Percentiles rank a stretch among this genome's conserved stretches.
phyloP scores from a whole-genome alignment of 2,797 vertebrate species.

The Yasuhikotakia modesta region DNA sequence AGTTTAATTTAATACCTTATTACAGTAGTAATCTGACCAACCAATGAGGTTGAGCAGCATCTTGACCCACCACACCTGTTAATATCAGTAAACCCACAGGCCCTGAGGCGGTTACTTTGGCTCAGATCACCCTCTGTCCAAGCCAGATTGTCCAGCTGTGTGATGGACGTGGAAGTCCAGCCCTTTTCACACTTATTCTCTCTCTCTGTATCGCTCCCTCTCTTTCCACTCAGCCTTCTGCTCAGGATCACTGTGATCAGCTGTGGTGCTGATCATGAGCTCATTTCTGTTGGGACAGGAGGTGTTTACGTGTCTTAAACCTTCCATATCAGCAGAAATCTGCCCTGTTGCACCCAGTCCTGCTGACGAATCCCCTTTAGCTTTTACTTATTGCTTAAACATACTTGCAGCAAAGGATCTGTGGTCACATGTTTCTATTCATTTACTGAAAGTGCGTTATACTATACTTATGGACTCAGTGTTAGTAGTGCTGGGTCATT shows the following conservation, averaged over 20 bases:
- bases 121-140: conserved; percentile 11
- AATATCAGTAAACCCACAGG: conserved; percentile 45
- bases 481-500: conserved; percentile 15
- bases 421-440: conserved; percentile 14
- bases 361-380: conserved; percentile 25
- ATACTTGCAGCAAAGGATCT: conserved; percentile 15
- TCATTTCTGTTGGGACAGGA: conserved; percentile 37
- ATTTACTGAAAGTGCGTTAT: conserved; percentile 31
- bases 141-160: conserved; percentile 61
- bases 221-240: too few species aligned
- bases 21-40: too few species aligned
- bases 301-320: conserved; percentile 26
- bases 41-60: too few species aligned
- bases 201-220: not conserved
- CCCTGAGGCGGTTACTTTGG: conserved; percentile 47
- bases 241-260: too few species aligned
- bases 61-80: conserved; percentile 55
- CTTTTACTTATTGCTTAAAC: conserved; percentile 20
- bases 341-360: not conserved
- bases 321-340: conserved; percentile 13
- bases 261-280: conserved; percentile 18
- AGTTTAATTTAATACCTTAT: too few species aligned
- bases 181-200: conserved; percentile 3
- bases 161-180: conserved; percentile 33
- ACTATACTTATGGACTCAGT: not conserved